These are phyloP conservation scores for Spialia ferax DNA, from an alignment of 2,888 invertebrate species.

Conservation along the genomic window DNA sequence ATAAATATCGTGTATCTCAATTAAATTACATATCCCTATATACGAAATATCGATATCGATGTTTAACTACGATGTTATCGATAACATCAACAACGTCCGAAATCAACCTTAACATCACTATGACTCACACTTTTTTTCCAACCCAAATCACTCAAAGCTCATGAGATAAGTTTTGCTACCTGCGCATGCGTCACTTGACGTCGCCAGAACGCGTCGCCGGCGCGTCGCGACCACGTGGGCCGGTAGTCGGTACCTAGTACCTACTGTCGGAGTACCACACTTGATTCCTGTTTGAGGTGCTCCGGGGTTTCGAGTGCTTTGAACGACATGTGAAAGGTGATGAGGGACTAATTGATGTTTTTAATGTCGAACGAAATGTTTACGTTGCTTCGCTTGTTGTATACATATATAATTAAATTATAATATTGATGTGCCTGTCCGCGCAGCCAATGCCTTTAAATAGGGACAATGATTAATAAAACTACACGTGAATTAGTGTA, in stretches of 20 bases:
- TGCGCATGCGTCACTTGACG: constrained; percentile 38
- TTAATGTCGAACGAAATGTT: background rate
- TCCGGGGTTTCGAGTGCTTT: constrained; percentile 20
- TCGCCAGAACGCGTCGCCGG: constrained; percentile 40
- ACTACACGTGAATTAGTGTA: too few species aligned
- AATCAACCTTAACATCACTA: background rate
- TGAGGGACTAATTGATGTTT: constrained; percentile 16
- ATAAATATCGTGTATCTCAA: too few species aligned
- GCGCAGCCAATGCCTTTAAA: too few species aligned
- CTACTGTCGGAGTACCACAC: too few species aligned
- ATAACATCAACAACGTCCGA: constrained; percentile 17
- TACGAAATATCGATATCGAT: too few species aligned
- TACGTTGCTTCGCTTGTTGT: background rate
- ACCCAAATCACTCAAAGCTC: background rate
- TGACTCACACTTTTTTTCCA: background rate
- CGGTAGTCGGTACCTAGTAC: constrained; percentile 26
- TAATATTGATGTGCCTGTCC: background rate
- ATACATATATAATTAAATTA: background rate
- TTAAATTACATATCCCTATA: too few species aligned
- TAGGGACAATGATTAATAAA: too few species aligned
- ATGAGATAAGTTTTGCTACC: constrained; percentile 34
- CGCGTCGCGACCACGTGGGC: constrained; percentile 27
- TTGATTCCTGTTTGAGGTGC: constrained; percentile 37
- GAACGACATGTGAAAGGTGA: background rate
- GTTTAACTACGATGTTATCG: background rate